phyloP scores from a whole-genome alignment of 2,888 invertebrate species.

The Odontocolon sp. region DNA sequence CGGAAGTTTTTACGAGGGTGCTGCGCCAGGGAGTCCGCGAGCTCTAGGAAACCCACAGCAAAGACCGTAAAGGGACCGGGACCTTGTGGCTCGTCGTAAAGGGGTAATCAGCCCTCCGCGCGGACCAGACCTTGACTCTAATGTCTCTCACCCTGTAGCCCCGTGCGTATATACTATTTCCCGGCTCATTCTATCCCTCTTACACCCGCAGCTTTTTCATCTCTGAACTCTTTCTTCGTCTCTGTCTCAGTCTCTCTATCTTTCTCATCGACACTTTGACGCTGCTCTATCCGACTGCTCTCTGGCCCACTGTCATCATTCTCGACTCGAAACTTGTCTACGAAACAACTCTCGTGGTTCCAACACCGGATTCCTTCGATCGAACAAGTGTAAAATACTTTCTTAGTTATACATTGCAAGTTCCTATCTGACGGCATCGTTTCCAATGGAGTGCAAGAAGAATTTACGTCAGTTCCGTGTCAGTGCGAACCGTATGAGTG shows the following conservation, averaged over 20 bases:
- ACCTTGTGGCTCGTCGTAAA: constrained; percentile 78
- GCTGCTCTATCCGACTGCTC: constrained; percentile 57
- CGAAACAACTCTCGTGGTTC: constrained; percentile 68
- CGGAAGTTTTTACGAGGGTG: constrained; percentile 73
- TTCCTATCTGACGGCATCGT: neutral
- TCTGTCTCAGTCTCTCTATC: constrained; percentile 62
- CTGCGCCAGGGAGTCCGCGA: constrained; percentile 9
- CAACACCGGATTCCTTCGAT: neutral
- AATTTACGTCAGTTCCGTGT: constrained; percentile 2
- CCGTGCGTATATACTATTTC: constrained; percentile 22
- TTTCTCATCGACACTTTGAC: constrained; percentile 62
- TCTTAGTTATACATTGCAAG: neutral
- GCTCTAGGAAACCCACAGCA: neutral
- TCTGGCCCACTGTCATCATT: constrained; percentile 75
- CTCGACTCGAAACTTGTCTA: constrained; percentile 76
- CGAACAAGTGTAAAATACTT: neutral
- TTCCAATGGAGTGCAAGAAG: neutral
- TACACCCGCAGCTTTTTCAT: constrained; percentile 64
- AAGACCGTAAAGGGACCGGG: constrained; percentile 55
- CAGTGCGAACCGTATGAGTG: neutral
- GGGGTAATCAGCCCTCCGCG: constrained; percentile 79
- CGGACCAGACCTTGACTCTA: constrained; percentile 74
- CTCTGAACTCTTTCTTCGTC: constrained; percentile 62
- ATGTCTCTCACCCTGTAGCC: constrained; percentile 67
- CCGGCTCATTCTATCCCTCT: constrained; percentile 29